Evolutionary conservation across 92 coral and sea anemone species (phyloP).

Genomic region (Parazoanthus swiftii): DNA sequence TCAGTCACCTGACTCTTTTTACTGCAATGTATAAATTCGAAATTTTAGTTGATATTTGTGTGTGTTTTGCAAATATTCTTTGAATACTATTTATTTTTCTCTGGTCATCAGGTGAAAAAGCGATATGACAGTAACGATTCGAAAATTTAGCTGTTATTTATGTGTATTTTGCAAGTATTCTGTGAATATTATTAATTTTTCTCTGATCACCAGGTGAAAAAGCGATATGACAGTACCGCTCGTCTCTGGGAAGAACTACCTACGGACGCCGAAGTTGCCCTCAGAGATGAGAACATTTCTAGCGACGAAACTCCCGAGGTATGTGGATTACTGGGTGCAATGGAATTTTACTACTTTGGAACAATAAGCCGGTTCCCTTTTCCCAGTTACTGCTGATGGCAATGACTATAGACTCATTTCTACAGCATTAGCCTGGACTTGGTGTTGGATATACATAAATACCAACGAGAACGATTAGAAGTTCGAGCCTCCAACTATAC

Average conservation of each 20-base stretch:
- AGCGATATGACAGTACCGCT: constrained; percentile 73
- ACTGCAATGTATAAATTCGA: not conserved
- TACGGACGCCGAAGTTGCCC: constrained; percentile 65
- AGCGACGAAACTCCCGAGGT: constrained; percentile 24
- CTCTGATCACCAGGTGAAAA: constrained; percentile 70
- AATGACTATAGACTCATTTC: too few relatives aligned
- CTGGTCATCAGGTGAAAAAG: constrained; percentile 72
- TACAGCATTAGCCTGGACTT: too few relatives aligned
- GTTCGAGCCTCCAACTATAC: too few relatives aligned
- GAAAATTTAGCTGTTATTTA: too few relatives aligned
- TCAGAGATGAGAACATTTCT: constrained; percentile 17
- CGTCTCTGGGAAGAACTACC: constrained; percentile 87
- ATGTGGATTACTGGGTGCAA: not conserved
- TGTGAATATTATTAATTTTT: not conserved
- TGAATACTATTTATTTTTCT: not conserved
- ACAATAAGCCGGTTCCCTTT: too few relatives aligned
- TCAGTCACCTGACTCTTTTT: too few relatives aligned
- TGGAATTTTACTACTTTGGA: not conserved
- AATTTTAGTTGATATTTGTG: too few relatives aligned
- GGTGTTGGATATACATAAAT: too few relatives aligned
- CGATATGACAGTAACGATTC: constrained; percentile 66
- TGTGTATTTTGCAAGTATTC: too few relatives aligned
- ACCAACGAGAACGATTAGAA: too few relatives aligned
- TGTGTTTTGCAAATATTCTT: too few relatives aligned
- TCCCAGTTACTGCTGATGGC: too few relatives aligned